A percentile compares a stretch with the other conserved stretches of the same genome.
phyloP scores from a whole-genome alignment of 2,888 invertebrate species.

The Platypus cylindrus region DNA sequence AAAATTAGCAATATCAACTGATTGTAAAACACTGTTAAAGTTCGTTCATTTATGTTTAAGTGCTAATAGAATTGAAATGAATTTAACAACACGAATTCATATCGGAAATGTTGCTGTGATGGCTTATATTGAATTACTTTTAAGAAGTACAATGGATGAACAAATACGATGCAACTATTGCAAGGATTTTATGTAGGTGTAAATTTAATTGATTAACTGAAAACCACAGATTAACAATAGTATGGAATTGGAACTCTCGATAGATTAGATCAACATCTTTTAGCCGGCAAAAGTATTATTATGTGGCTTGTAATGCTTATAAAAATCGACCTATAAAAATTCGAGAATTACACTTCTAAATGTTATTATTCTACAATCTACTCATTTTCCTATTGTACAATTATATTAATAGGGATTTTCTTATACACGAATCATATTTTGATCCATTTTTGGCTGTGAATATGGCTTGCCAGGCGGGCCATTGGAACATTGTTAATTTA shows the following conservation, averaged over 20 bases:
- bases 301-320: too few relatives aligned
- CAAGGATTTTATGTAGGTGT: constrained; percentile 41
- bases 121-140: constrained; percentile 46
- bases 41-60: constrained; percentile 44
- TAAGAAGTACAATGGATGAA: constrained; percentile 29
- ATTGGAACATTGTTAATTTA: constrained; percentile 43
- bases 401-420: constrained; percentile 46
- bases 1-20: constrained; percentile 49
- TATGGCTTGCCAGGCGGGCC: constrained; percentile 48
- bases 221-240: too few relatives aligned
- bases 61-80: constrained; percentile 42
- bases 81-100: constrained; percentile 48
- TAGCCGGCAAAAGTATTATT: too few relatives aligned
- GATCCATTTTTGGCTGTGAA: constrained; percentile 51
- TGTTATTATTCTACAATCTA: too few relatives aligned
- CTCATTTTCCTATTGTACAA: too few relatives aligned
- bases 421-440: constrained; percentile 48
- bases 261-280: too few relatives aligned
- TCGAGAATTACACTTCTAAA: too few relatives aligned
- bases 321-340: too few relatives aligned
- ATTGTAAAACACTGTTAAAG: constrained; percentile 46
- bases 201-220: too few relatives aligned
- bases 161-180: constrained; percentile 29
- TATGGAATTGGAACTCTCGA: too few relatives aligned
- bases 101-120: constrained; percentile 53